Conservation (phyloP, 2,888 invertebrate species). For the Steinernema hermaphroditum region DNA sequence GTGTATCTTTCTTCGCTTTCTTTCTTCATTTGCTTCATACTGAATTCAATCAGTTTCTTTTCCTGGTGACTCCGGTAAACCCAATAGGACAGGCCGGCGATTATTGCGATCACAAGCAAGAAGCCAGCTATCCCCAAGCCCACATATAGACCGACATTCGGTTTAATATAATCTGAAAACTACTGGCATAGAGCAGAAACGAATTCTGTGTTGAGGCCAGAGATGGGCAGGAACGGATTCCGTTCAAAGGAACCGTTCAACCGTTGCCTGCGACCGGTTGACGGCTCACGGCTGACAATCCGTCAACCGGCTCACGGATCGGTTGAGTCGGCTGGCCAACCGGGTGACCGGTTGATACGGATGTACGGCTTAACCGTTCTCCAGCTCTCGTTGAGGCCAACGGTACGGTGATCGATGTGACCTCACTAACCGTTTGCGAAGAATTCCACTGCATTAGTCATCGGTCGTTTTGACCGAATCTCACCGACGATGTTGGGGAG, state of each 20-base stretch:
- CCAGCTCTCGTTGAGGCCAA: neutral
- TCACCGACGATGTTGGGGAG: constrained; percentile 48
- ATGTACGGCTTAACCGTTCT: no score
- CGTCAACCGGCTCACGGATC: no score
- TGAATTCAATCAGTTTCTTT: constrained; percentile 39
- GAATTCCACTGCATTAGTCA: constrained; percentile 23
- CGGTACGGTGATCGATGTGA: no score
- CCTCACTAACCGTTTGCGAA: constrained; percentile 33
- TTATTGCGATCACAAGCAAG: constrained; percentile 31
- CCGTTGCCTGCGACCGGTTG: no score
- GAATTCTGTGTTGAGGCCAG: no score
- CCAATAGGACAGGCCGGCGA: constrained; percentile 33
- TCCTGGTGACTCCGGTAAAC: constrained; percentile 35
- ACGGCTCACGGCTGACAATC: no score
- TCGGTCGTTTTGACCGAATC: constrained; percentile 34
- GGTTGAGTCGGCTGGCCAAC: no score
- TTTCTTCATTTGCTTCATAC: constrained; percentile 44
- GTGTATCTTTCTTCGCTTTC: constrained; percentile 51
- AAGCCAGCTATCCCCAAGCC: constrained; percentile 39
- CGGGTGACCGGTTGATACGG: no score
- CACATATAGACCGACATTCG: constrained; percentile 42
- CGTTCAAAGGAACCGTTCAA: no score
- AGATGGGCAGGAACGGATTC: no score
- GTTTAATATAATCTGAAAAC: constrained; percentile 32
- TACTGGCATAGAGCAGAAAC: no score